Base-by-base conservation (phyloP, 2,888 invertebrate species). In the Camponotus fellah region DNA sequence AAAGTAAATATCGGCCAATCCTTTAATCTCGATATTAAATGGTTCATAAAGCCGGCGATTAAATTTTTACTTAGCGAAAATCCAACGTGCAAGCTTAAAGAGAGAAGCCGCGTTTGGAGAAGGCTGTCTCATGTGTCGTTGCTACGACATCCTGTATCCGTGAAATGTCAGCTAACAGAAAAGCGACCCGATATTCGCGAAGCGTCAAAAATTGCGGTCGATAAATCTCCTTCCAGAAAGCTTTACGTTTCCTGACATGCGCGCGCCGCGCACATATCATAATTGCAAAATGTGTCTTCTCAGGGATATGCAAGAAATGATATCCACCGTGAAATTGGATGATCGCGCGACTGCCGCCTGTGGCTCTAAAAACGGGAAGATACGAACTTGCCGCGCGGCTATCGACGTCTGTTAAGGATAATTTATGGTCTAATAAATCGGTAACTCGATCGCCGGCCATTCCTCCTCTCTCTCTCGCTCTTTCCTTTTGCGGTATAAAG, bases 291-390 rank as follows among this genome's bases (percentile, higher is more conserved):
- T 68, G 46, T 60, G 65, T 71, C 53, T 65, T 62, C 56, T 69
- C 58, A 58, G 72, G 72, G 62, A 68, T 80, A 72, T 66, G 79
- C 86, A 75, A 85, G 87, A 74, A 87, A 87, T 89, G 74, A 82
- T 81, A 84, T 87, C 82, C 83, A 86, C 89, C 89, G 88, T 89
- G 88, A 89, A 89, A 89, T 89, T 89, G 89, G 88, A 89, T 88
- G 89, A 86, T 89, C 89, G 80, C 85, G 79, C 56, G 65, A 68
- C 80, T 60, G 74, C 83, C 83, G 65, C 72, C 68, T 77, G 69
- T 56, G 74, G 84, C 83, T 66, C 65, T 84, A 80, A 83, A 84
- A 82, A 72, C 84, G 82, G 49, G 65, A 82, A 82, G 66, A 82
- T 60, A 56, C 75, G 58, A 66, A 83, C 75, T 68, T 82, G 77